Conservation (phyloP, 1,140 invertebrate species). For the Tigriopus japonicus region DNA sequence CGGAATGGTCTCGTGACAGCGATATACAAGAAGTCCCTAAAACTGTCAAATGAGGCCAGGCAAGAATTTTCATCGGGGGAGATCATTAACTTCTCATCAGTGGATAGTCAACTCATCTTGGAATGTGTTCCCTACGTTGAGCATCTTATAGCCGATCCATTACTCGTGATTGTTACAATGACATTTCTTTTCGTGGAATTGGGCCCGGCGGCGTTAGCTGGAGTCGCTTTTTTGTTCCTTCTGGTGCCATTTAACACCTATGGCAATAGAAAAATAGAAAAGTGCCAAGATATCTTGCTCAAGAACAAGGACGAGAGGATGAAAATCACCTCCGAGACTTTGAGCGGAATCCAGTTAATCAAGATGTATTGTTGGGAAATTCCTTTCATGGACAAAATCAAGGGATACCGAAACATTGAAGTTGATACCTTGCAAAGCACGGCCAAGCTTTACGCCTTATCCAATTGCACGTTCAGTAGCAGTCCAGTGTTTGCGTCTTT, state of each 20-base stretch:
- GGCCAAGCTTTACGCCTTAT: slow-evolving; percentile 22
- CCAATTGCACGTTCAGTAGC: slow-evolving; percentile 20
- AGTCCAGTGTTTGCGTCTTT: slow-evolving; percentile 27
- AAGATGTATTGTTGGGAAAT: slow-evolving; percentile 18
- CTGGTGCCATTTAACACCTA: slow-evolving; percentile 31
- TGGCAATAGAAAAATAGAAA: slow-evolving; percentile 48
- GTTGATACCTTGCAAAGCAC: slow-evolving; percentile 21
- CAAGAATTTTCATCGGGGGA: slow-evolving; percentile 31
- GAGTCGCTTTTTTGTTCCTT: slow-evolving; percentile 28
- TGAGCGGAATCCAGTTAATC: slow-evolving; percentile 26
- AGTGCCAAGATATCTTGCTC: slow-evolving; percentile 20
- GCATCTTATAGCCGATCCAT: slow-evolving; percentile 19
- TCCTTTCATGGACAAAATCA: slow-evolving; percentile 20
- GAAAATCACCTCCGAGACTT: slow-evolving; percentile 26
- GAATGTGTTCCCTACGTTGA: slow-evolving; percentile 20
- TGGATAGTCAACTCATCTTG: slow-evolving; percentile 28
- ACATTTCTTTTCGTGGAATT: slow-evolving; percentile 21
- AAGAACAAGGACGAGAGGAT: slow-evolving; percentile 25
- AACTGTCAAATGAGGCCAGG: slow-evolving; percentile 21
- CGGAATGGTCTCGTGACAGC: slow-evolving; percentile 32
- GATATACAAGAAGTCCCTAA: slow-evolving; percentile 28
- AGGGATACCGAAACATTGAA: slow-evolving; percentile 19
- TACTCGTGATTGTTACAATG: slow-evolving; percentile 23
- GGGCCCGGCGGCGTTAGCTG: slow-evolving; percentile 66
- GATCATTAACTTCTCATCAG: slow-evolving; percentile 35